phyloP scores from a whole-genome alignment of 2,888 invertebrate genomes.

The Deilephila porcellus region DNA sequence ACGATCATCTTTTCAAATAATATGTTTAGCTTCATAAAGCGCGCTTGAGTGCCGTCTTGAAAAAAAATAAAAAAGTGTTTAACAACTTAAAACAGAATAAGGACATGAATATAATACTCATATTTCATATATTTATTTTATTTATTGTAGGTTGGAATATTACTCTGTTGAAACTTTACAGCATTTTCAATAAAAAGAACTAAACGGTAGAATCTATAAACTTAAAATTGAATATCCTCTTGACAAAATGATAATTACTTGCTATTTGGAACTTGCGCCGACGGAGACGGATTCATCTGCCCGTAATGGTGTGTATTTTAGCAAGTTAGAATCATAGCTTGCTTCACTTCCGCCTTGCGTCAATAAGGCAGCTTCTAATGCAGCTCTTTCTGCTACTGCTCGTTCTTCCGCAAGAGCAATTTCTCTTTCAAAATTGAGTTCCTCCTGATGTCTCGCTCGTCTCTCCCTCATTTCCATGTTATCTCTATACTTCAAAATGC shows the following conservation, averaged over 20 bases:
- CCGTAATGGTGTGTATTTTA: slow-evolving; percentile 59
- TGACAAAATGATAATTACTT: not conserved
- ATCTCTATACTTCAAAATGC: slow-evolving; percentile 69
- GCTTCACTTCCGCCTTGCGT: slow-evolving; percentile 72
- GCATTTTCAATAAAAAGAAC: not conserved
- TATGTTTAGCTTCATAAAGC: too few species aligned
- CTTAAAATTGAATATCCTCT: not conserved
- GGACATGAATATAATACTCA: not conserved
- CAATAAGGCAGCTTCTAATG: slow-evolving; percentile 60
- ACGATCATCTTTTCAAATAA: too few species aligned
- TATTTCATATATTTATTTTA: not conserved
- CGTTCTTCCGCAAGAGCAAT: slow-evolving; percentile 65
- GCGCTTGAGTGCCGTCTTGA: too few species aligned
- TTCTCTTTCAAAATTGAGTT: slow-evolving; percentile 66
- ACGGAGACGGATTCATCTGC: slow-evolving; percentile 51
- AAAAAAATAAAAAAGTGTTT: too few species aligned
- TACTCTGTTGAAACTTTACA: not conserved
- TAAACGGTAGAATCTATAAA: not conserved
- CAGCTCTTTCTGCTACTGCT: slow-evolving; percentile 65
- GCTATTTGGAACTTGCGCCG: slow-evolving; percentile 52
- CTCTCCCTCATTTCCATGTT: slow-evolving; percentile 70
- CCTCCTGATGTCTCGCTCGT: slow-evolving; percentile 62
- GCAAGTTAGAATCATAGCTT: slow-evolving; percentile 73
- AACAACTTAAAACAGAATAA: not conserved
- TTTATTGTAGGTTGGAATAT: not conserved